A percentile compares a stretch with the other conserved stretches of the same genome.
Evolutionary conservation across 2,113 vertebrate species (phyloP).

Genomic region (Chaetodon auriga): DNA sequence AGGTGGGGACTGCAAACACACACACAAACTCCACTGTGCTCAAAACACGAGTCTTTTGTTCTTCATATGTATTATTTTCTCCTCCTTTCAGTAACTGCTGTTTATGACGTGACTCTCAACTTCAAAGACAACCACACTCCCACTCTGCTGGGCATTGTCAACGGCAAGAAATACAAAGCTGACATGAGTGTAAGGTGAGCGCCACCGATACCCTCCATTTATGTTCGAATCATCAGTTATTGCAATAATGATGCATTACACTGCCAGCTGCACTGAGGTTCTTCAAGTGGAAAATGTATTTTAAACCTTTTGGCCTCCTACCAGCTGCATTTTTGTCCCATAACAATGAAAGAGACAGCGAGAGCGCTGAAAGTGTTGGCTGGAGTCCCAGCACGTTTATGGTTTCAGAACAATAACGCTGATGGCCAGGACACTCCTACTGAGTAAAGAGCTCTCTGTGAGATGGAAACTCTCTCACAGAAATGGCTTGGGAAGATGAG

Average conservation of each 20-base stretch:
- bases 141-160: conserved; percentile 94
- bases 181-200: conserved; percentile 95
- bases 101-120: conserved; percentile 98
- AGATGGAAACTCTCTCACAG: background rate
- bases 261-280: conserved; percentile 6
- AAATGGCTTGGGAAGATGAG: background rate
- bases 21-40: accelerated
- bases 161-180: conserved; percentile 95
- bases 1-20: conserved; percentile 75
- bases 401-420: conserved; percentile 27
- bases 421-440: background rate
- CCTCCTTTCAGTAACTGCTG: conserved; percentile 87
- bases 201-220: background rate
- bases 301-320: conserved; percentile 10
- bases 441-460: background rate
- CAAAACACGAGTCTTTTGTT: background rate
- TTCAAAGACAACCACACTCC: conserved; percentile 97
- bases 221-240: background rate
- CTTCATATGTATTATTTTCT: background rate
- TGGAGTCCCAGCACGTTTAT: conserved; percentile 19
- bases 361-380: conserved; percentile 25
- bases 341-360: conserved; percentile 17
- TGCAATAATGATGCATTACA: conserved; percentile 4
- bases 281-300: conserved; percentile 35
- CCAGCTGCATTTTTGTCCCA: conserved; percentile 34